Evolutionary conservation across 1,140 invertebrate species (phyloP), one percentile per base, ranked within the genome.

Genomic region (Nasonia vitripennis): DNA sequence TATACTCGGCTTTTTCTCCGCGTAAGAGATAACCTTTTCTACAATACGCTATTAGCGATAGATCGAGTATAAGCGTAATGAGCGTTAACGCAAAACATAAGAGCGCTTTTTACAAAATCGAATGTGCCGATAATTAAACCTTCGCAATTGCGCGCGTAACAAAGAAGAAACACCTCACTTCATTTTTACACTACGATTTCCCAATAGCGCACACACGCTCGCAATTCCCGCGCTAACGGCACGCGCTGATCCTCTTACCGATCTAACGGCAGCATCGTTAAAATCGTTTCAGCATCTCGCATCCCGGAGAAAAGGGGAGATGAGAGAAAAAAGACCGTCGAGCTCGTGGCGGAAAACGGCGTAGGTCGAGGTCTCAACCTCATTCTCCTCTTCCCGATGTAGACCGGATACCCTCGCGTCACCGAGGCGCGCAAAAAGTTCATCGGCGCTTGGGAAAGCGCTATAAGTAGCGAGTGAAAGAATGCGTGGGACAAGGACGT

Each of bases 401-500:
- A 74, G 74, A 77, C 20, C 74, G 74, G 74, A 77, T 77, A 45
- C 73, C 73, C 37, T 37, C 34, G 74, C 12, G 31, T 6, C 11
- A n/a, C 27, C 14, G 31, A 6, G 73, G 34, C 41, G 41, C 45
- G 45, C 34, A 41, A 77, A 77, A 77, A 75, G 75, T 62, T 31
- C 68, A 17, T 71, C 68, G 68, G 9, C 68, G 68, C 68, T 71
- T 48, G 37, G 82, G 77, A 78, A 78, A 78, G 51, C 77, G 27
- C 11, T 17, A 27, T 27, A 74, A 12, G 55, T 4, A 17, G 17
- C 27, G 67, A 86, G 83, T 87, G 87, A 88, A 88, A 87, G 84
- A 77, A 86, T 85, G 85, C 85, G 83, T 73, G 70, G 83, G 74
- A 88, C 89, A 91, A 91, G 91, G 91, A 91, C 90, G 88, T 86